A percentile compares a stretch with the other conserved stretches of the same genome.
Conservation (phyloP, 2,113 vertebrate species). For the Notothenia coriiceps region DNA sequence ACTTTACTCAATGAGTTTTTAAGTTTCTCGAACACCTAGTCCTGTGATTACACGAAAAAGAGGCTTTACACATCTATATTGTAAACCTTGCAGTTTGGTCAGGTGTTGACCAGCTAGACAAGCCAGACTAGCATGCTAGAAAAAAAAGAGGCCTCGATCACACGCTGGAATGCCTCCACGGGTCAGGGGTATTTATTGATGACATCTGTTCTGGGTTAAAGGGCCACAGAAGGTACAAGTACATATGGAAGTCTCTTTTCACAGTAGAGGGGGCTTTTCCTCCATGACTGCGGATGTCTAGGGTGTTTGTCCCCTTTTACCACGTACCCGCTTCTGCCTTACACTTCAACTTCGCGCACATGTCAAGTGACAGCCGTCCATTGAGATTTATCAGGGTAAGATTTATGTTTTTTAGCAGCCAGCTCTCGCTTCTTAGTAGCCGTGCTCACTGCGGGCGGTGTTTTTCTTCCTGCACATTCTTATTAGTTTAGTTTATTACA, state of each 20-base stretch:
- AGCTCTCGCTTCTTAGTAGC: constrained; percentile 61
- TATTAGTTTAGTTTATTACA: constrained; percentile 90
- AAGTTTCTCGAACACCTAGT: constrained; percentile 83
- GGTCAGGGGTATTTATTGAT: constrained; percentile 89
- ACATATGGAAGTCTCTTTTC: constrained; percentile 89
- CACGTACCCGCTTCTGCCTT: constrained; percentile 45
- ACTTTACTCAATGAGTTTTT: constrained; percentile 88
- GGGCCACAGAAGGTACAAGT: constrained; percentile 84
- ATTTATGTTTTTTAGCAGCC: constrained; percentile 85
- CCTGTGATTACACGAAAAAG: constrained; percentile 78
- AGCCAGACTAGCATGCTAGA: constrained; percentile 48
- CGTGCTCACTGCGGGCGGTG: constrained; percentile 77
- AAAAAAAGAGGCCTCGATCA: constrained; percentile 77
- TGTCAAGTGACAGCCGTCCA: constrained; percentile 83
- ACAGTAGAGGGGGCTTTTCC: constrained; percentile 87
- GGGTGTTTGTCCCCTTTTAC: constrained; percentile 79
- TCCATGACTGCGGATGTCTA: constrained; percentile 83
- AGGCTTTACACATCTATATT: constrained; percentile 81
- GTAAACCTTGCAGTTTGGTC: constrained; percentile 89
- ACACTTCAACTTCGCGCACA: constrained; percentile 78
- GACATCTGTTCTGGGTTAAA: constrained; percentile 95
- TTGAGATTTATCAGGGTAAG: constrained; percentile 86
- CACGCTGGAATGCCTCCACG: constrained; percentile 83
- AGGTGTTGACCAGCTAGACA: constrained; percentile 88
- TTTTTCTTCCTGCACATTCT: constrained; percentile 87